phyloP scores from a whole-genome alignment of 2,888 invertebrate genomes.

The Caenorhabditis sp. region DNA sequence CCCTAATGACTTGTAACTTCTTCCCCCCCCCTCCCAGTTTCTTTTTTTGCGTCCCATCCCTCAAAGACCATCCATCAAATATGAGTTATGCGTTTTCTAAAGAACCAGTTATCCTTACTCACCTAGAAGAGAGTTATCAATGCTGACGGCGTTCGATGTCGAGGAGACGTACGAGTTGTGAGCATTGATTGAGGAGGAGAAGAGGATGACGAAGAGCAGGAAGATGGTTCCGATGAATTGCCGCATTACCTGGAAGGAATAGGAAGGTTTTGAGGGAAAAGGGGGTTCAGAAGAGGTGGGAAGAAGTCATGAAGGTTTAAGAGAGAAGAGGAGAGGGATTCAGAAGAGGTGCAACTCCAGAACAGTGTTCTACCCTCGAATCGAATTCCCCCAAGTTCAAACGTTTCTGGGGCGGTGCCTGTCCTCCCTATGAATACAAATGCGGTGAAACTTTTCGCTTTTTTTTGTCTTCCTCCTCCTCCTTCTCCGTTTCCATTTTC shows the following conservation, averaged over 20 bases:
- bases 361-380: neutral
- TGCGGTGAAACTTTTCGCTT: neutral
- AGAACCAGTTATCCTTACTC: neutral
- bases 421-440: neutral
- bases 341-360: neutral
- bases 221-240: slow-evolving; percentile 29
- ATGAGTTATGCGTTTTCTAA: slow-evolving; percentile 1
- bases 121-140: slow-evolving; percentile 56
- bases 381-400: too few relatives aligned
- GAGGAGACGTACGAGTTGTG: slow-evolving; percentile 32
- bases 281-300: neutral
- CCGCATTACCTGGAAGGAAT: slow-evolving; percentile 47
- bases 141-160: slow-evolving; percentile 47
- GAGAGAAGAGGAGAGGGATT: neutral
- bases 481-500: too few relatives aligned
- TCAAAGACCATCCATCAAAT: slow-evolving; percentile 1
- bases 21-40: too few relatives aligned
- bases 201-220: slow-evolving; percentile 4
- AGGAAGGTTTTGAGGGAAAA: neutral
- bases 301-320: neutral
- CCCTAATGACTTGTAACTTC: neutral
- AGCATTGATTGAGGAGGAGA: neutral
- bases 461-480: too few relatives aligned
- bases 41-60: too few relatives aligned
- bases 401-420: slow-evolving; percentile 10